Percentiles rank a stretch among this genome's conserved stretches.
phyloP scores from a whole-genome alignment of 2,888 invertebrate genomes.

The Gari tellinella region DNA sequence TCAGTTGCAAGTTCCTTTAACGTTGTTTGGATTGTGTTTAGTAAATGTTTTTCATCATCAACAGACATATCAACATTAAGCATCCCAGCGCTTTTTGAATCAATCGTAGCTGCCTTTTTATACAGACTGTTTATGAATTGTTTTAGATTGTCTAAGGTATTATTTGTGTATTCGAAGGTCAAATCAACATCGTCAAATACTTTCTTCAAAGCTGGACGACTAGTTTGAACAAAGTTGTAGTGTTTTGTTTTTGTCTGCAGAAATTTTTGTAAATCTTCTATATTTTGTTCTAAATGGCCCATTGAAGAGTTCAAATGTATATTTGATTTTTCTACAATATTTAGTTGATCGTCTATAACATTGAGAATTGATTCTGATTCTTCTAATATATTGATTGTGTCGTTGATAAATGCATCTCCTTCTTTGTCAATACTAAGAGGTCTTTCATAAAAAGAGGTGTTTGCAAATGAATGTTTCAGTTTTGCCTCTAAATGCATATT shows the following conservation, averaged over 20 bases:
- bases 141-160: no score
- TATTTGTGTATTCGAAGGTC: no score
- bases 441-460: no score
- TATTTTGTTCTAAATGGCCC: not conserved
- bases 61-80: conserved; percentile 7
- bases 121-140: not conserved
- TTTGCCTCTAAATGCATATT: no score
- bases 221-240: not conserved
- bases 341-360: not conserved
- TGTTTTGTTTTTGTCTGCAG: not conserved
- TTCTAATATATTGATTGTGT: not conserved
- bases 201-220: not conserved
- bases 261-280: not conserved
- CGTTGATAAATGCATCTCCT: not conserved
- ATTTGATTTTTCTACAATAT: not conserved
- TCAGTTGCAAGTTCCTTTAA: no score
- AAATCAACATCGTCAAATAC: not conserved
- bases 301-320: not conserved
- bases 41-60: not conserved
- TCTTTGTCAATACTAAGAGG: not conserved
- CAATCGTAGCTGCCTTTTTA: not conserved
- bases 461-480: no score
- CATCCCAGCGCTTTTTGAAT: not conserved
- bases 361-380: not conserved
- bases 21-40: not conserved